A percentile compares a stretch with the other conserved stretches of the same genome.
phyloP scores from a whole-genome alignment of 2,888 invertebrate genomes.

The Sympetrum striolatum region DNA sequence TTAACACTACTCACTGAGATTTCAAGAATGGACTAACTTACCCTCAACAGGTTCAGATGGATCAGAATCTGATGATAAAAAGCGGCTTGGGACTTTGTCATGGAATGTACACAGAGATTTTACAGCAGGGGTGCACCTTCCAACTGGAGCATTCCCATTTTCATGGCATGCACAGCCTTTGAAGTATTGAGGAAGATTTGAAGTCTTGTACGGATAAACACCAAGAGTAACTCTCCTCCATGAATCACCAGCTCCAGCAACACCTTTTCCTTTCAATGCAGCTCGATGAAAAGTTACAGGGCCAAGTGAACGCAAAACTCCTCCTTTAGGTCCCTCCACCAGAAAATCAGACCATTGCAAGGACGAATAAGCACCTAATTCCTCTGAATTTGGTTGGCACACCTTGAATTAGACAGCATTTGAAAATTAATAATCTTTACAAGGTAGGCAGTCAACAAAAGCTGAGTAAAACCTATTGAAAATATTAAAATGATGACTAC shows the following conservation, averaged over 20 bases:
- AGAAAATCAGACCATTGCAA: slow-evolving; percentile 25
- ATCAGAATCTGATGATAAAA: neutral
- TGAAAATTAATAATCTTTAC: neutral
- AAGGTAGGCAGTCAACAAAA: no score
- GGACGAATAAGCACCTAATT: neutral
- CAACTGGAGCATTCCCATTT: neutral
- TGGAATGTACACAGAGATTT: slow-evolving; percentile 8
- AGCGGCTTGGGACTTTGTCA: slow-evolving; percentile 10
- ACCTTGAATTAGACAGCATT: neutral
- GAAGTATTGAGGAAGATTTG: slow-evolving; percentile 20
- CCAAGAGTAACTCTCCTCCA: slow-evolving; percentile 23
- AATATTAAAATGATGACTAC: no score
- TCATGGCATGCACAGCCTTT: slow-evolving; percentile 11
- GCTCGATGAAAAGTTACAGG: slow-evolving; percentile 21
- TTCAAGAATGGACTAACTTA: neutral
- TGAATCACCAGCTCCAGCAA: neutral
- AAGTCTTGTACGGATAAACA: neutral
- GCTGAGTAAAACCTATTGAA: no score
- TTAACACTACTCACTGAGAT: no score
- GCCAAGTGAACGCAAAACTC: slow-evolving; percentile 11
- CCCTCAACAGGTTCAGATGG: neutral
- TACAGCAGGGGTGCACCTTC: neutral
- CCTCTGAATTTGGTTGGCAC: slow-evolving; percentile 24
- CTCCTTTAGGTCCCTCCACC: slow-evolving; percentile 10
- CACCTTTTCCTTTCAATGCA: neutral